A percentile compares a stretch with the other conserved stretches of the same genome.
Conservation (phyloP, 2,888 invertebrate species). For the Calephelis perditalis region DNA sequence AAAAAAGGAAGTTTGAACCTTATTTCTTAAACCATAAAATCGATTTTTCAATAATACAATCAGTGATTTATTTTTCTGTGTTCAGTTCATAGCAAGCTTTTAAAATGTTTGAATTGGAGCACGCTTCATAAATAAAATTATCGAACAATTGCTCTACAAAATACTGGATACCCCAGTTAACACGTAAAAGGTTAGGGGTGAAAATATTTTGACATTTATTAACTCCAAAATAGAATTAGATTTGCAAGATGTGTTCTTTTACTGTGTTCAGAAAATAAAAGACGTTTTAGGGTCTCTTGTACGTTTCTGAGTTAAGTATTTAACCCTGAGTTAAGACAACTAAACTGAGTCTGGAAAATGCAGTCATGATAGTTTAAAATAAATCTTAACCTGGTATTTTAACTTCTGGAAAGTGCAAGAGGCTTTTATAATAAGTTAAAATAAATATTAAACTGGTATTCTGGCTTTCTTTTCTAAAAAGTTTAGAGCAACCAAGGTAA, state of each 20-base stretch:
- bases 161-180: constrained; percentile 60
- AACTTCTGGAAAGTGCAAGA: no score
- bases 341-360: no score
- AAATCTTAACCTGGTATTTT: no score
- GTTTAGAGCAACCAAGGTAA: no score
- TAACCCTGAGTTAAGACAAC: no score
- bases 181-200: constrained; percentile 53
- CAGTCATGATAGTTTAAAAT: no score
- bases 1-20: constrained; percentile 4
- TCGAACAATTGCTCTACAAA: constrained; percentile 51
- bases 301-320: no score
- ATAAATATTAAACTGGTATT: no score
- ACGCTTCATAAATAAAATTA: constrained; percentile 74
- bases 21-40: constrained; percentile 18
- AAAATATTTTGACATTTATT: constrained; percentile 68
- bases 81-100: constrained; percentile 33
- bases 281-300: no score
- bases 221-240: constrained; percentile 22
- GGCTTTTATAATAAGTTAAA: no score
- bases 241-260: not conserved
- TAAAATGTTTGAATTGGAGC: constrained; percentile 48
- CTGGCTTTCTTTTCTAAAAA: no score
- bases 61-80: constrained; percentile 4
- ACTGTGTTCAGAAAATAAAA: no score
- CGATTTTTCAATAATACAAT: not conserved